phyloP scores from a whole-genome alignment of 2,113 vertebrate species.

The Stomatorhinus ivindoensis region DNA sequence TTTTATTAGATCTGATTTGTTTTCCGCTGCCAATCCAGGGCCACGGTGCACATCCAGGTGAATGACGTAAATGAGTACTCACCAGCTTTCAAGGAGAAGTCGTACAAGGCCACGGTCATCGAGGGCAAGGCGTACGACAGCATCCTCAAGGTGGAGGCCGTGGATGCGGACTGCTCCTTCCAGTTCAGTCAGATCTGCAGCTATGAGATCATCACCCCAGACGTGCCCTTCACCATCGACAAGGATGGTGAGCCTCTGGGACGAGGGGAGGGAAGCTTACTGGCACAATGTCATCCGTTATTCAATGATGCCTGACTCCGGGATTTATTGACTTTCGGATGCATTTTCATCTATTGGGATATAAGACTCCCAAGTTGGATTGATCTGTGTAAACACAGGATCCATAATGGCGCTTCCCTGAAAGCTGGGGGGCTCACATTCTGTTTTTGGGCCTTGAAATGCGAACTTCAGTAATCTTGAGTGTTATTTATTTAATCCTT shows the following conservation, averaged over 20 bases:
- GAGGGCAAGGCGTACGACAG: slow-evolving; percentile 80
- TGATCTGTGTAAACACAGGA: slow-evolving; percentile 39
- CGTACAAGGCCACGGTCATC: slow-evolving; percentile 80
- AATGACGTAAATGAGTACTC: slow-evolving; percentile 92
- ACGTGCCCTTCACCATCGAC: slow-evolving; percentile 85
- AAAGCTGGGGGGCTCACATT: slow-evolving; percentile 17
- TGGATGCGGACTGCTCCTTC: slow-evolving; percentile 93
- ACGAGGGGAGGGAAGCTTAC: not conserved
- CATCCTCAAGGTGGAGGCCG: slow-evolving; percentile 82
- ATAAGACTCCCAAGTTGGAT: slow-evolving; percentile 16
- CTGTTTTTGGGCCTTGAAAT: slow-evolving; percentile 35
- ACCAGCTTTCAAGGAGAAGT: slow-evolving; percentile 90
- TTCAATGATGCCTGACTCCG: not conserved
- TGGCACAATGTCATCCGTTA: not conserved
- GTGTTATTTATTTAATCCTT: not conserved
- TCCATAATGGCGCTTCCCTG: slow-evolving; percentile 18
- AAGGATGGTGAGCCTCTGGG: slow-evolving; percentile 76
- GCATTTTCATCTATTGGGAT: slow-evolving; percentile 7
- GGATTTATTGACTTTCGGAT: slow-evolving; percentile 31
- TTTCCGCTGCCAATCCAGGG: slow-evolving; percentile 54
- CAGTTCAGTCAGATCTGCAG: slow-evolving; percentile 98
- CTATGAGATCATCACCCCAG: slow-evolving; percentile 89
- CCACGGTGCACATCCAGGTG: slow-evolving; percentile 93
- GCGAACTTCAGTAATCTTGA: slow-evolving; percentile 11
- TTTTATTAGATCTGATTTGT: not conserved